Evolutionary conservation across 2,888 invertebrate species (phyloP).

Genomic region (Chymomyza caudatula): DNA sequence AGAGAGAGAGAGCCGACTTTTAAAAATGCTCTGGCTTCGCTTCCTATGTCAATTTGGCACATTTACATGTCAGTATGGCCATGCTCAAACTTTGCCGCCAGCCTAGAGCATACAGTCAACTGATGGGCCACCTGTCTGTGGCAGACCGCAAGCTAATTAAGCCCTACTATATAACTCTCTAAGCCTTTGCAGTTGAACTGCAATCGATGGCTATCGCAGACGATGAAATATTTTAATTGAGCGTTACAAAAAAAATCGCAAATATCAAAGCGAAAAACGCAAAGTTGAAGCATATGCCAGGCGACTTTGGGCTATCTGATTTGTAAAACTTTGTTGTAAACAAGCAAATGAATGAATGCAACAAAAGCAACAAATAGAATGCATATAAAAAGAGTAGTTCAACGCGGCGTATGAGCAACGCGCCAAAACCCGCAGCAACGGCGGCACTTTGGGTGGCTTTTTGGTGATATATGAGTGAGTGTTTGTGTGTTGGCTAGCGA

Average conservation of each 20-base stretch:
- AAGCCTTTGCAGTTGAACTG: conserved; percentile 22
- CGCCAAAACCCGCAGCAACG: conserved; percentile 30
- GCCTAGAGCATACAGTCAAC: conserved; percentile 9
- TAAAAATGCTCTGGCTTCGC: conserved; percentile 46
- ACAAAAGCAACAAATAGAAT: not conserved
- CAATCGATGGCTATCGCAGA: conserved; percentile 47
- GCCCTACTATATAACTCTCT: conserved; percentile 25
- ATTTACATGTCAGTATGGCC: conserved; percentile 75
- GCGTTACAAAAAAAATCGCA: conserved; percentile 36
- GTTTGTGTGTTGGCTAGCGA: conserved; percentile 9
- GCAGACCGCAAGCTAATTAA: conserved; percentile 56
- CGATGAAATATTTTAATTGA: conserved; percentile 64
- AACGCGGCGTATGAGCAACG: conserved; percentile 51
- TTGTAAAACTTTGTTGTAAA: conserved; percentile 39
- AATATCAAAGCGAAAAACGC: not conserved
- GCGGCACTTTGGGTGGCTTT: conserved; percentile 52
- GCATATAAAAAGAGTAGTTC: not conserved
- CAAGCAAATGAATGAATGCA: conserved; percentile 22
- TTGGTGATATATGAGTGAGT: conserved; percentile 19
- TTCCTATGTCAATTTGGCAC: conserved; percentile 53
- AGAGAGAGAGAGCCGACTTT: not conserved
- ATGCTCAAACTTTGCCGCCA: conserved; percentile 2
- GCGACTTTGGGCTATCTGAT: conserved; percentile 53
- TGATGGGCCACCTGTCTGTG: conserved; percentile 63
- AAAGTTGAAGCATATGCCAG: not conserved